Evolutionary conservation across 2,113 vertebrate genomes (phyloP), one percentile per base, ranked within the genome.

Genomic region (Australoheros scitulus): DNA sequence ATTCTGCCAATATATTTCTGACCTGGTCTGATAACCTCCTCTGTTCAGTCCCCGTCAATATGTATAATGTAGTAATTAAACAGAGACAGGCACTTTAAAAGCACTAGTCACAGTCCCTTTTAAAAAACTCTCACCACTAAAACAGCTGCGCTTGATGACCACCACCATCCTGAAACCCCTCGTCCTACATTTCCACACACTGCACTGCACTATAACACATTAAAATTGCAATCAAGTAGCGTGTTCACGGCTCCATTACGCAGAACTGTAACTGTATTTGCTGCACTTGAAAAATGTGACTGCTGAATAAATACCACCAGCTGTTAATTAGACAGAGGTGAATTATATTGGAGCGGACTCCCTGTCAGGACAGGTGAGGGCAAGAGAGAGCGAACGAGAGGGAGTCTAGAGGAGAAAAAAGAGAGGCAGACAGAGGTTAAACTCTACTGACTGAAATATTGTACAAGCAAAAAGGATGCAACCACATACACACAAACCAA

Each of bases 271-370:
- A 32, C 3, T 68, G 60, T 72, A 26, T 56, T 72, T 60, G 65
- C 65, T 2, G 79, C 24, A 80, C 57, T 76, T 56, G 58, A 60
- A 79, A 83, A 79, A 43, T 80, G 18, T 76, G 70, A 72, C 78
- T 77, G 79, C 52, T 77, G 74, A 79, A 75, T 63, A 87, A 82
- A 79, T 74, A 41, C 68, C 61, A 77, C 58, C 50, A 76, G 75
- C 60, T 59, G 75, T 61, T 82, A 81, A 84, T 89, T 81, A 76
- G 81, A 90, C 61, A 61, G 70, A 80, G 86, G 80, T 85, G 80
- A 80, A 61, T 15, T 61, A 18, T 15, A 10, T 2, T 9, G 34
- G 77, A 59, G 50, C 26, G 6, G 38, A 22, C 36, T 64, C 15
- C 75, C 79, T 47, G 83, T 75, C 84, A 78, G 82, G 52, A 74